phyloP scores from a whole-genome alignment of 2,888 invertebrate species.

The Salpingus planirostris region DNA sequence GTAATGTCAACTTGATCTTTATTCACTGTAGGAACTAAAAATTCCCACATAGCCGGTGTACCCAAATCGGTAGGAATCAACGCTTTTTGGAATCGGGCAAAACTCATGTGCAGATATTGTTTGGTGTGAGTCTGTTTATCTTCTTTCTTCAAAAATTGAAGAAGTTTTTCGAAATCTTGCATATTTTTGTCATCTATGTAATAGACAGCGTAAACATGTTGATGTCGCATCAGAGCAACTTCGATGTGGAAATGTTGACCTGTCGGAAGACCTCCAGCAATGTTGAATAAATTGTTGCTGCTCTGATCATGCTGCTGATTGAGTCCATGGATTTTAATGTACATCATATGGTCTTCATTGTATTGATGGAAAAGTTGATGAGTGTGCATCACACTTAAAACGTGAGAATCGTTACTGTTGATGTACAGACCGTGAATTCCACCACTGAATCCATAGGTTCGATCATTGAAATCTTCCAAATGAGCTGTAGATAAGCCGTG shows the following conservation, averaged over 20 bases:
- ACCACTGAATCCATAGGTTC: conserved; percentile 39
- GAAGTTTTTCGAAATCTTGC: conserved; percentile 2
- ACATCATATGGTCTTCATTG: conserved; percentile 4
- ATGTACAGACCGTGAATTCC: conserved; percentile 25
- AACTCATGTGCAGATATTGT: conserved; percentile 14
- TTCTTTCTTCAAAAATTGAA: conserved; percentile 5
- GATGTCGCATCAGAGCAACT: conserved; percentile 1
- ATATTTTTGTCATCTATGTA: conserved; percentile 5
- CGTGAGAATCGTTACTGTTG: conserved; percentile 13
- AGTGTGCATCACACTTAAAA: background rate
- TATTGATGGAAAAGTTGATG: conserved; percentile 4
- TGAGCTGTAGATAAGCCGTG: conserved; percentile 31
- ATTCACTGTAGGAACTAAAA: conserved; percentile 26
- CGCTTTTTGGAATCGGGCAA: conserved; percentile 15
- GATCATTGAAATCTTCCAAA: conserved; percentile 38
- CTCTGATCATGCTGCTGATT: background rate
- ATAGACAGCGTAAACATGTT: conserved; percentile 1
- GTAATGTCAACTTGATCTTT: conserved; percentile 21
- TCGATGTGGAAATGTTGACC: conserved; percentile 1
- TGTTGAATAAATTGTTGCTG: background rate
- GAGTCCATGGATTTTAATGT: conserved; percentile 4
- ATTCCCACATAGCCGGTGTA: conserved; percentile 32
- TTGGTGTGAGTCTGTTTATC: conserved; percentile 2
- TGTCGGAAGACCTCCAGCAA: background rate
- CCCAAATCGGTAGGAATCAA: conserved; percentile 39